Evolutionary conservation across 1,140 invertebrate genomes (phyloP).

Genomic region (Plectrocnemia conspersa): DNA sequence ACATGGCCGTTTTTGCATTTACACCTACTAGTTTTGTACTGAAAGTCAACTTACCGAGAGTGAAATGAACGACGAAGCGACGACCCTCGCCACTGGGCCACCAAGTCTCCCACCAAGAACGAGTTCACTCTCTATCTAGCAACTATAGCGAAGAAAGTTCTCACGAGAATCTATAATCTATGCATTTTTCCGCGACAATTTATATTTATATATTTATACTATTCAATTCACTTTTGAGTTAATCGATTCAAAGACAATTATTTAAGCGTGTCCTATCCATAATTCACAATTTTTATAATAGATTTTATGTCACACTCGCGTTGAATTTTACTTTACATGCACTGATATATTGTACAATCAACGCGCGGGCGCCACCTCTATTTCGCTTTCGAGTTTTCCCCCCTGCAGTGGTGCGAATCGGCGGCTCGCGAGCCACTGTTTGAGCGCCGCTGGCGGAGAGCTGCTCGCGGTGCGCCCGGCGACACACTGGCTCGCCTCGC

Average conservation of each 20-base stretch:
- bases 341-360: background rate
- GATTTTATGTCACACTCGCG: background rate
- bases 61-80: constrained; percentile 1
- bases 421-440: background rate
- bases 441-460: background rate
- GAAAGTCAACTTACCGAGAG: constrained; percentile 8
- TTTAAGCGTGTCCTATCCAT: background rate
- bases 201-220: no score
- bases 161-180: background rate
- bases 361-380: background rate
- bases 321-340: background rate
- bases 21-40: no score
- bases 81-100: constrained; percentile 1
- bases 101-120: background rate
- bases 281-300: background rate
- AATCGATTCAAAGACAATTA: background rate
- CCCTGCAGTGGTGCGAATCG: background rate
- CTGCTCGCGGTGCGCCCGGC: constrained; percentile 9
- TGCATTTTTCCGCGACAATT: no score
- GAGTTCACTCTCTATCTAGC: background rate
- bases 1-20: no score
- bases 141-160: background rate
- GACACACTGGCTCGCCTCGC: background rate
- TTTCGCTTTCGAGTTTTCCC: background rate
- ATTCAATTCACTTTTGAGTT: no score